These are phyloP conservation scores for Camelus bactrianus DNA, from an alignment of 2,113 vertebrate species.

Conservation along the genomic window DNA sequence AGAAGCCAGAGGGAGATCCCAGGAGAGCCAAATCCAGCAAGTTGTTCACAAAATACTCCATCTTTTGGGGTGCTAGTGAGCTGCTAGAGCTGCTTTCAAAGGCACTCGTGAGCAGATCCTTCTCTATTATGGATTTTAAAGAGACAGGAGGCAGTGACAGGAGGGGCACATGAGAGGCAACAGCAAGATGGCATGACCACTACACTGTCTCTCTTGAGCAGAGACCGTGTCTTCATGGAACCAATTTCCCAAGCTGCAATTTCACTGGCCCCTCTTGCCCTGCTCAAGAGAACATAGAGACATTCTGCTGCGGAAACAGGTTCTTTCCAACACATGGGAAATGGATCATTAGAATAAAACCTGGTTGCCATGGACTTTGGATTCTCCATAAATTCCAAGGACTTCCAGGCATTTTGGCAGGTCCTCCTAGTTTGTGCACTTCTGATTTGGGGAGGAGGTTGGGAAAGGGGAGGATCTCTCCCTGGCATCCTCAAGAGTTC, in stretches of 20 bases:
- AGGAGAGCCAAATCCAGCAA: neutral
- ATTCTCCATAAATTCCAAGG: neutral
- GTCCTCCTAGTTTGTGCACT: neutral
- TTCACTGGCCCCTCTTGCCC: neutral
- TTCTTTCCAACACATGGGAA: neutral
- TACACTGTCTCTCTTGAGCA: neutral
- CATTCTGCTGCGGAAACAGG: neutral
- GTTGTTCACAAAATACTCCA: neutral
- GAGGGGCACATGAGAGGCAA: neutral
- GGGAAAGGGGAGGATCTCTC: neutral
- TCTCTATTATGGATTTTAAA: slow-evolving; percentile 20
- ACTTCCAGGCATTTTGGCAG: neutral
- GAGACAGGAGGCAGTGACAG: neutral
- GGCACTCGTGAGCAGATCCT: neutral
- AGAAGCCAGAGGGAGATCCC: slow-evolving; percentile 46
- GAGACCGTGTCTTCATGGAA: neutral
- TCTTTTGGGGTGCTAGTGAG: neutral
- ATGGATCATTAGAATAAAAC: neutral
- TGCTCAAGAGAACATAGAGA: neutral
- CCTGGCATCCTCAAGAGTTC: neutral
- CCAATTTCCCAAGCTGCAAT: neutral
- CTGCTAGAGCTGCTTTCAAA: neutral
- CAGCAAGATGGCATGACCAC: neutral
- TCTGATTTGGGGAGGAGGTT: neutral
- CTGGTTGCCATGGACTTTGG: neutral